These are phyloP conservation scores for Alcis repandata DNA, from an alignment of 2,888 invertebrate genomes.

Conservation along the genomic window DNA sequence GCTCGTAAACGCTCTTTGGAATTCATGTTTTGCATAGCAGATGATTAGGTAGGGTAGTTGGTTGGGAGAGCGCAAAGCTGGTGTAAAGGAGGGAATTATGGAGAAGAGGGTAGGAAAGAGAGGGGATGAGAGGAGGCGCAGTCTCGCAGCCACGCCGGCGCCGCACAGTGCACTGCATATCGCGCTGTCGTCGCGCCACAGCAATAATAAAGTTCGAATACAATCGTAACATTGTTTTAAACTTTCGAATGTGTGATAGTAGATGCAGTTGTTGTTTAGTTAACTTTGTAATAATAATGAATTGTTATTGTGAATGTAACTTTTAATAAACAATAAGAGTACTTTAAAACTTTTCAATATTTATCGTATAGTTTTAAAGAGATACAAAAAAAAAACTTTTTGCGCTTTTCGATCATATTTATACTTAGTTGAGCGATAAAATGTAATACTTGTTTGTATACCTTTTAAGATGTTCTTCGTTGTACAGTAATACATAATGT, in stretches of 20 bases:
- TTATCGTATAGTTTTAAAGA: constrained; percentile 64
- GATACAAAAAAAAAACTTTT: constrained; percentile 60
- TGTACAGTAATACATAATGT: constrained; percentile 84
- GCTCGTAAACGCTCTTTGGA: background rate
- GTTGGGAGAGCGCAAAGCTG: background rate
- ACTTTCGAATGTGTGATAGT: constrained; percentile 88
- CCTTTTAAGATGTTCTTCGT: constrained; percentile 75
- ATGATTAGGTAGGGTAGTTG: background rate
- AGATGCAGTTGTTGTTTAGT: constrained; percentile 87
- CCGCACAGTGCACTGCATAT: constrained; percentile 30
- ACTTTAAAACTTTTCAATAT: constrained; percentile 74
- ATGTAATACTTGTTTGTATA: constrained; percentile 63
- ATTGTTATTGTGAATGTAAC: constrained; percentile 86
- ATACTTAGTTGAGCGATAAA: constrained; percentile 63
- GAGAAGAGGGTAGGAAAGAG: background rate
- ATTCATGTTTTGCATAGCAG: background rate
- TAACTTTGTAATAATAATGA: constrained; percentile 83
- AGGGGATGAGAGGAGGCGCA: constrained; percentile 18
- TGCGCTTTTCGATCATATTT: constrained; percentile 75
- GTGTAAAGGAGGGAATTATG: background rate
- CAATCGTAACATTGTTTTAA: constrained; percentile 86
- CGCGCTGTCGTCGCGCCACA: constrained; percentile 70
- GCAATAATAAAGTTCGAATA: constrained; percentile 85
- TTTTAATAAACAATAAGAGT: constrained; percentile 80
- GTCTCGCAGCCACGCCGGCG: constrained; percentile 33